phyloP scores from a whole-genome alignment of 2,888 invertebrate species.

The Smittia aterrima region DNA sequence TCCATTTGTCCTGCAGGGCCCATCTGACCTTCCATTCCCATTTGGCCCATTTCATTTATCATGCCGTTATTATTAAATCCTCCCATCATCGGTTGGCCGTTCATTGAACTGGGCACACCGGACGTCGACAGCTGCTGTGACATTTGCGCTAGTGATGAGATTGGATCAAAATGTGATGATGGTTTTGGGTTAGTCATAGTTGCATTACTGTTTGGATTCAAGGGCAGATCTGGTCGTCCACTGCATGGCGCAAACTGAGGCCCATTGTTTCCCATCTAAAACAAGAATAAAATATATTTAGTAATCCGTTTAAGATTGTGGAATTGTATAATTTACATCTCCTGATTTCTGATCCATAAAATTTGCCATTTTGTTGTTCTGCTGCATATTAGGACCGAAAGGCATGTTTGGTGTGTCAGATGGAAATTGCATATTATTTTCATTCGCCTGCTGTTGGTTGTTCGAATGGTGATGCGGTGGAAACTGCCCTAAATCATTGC shows the following conservation, averaged over 20 bases:
- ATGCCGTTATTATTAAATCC: constrained; percentile 44
- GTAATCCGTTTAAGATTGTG: not conserved
- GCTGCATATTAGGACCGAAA: constrained; percentile 44
- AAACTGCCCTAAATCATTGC: constrained; percentile 47
- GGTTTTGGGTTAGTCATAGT: constrained; percentile 61
- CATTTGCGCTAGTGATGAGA: constrained; percentile 92
- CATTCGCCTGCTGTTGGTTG: constrained; percentile 45
- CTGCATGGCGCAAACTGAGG: constrained; percentile 45
- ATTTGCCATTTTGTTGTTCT: constrained; percentile 45
- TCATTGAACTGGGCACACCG: constrained; percentile 58
- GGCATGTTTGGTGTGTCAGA: constrained; percentile 46
- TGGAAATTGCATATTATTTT: constrained; percentile 54
- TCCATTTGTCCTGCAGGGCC: constrained; percentile 56
- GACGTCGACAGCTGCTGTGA: constrained; percentile 86
- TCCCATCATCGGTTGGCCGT: constrained; percentile 57
- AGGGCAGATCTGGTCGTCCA: constrained; percentile 61
- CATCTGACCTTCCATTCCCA: constrained; percentile 56
- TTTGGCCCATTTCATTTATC: constrained; percentile 46
- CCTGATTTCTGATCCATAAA: constrained; percentile 55
- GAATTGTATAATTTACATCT: constrained; percentile 45
- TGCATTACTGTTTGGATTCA: constrained; percentile 63
- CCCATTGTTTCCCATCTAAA: constrained; percentile 42
- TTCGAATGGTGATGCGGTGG: constrained; percentile 45
- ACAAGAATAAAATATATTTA: not conserved
- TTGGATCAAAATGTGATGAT: constrained; percentile 82